Conservation (phyloP, 2,113 vertebrate species). For the Marcusenius ussheri region DNA sequence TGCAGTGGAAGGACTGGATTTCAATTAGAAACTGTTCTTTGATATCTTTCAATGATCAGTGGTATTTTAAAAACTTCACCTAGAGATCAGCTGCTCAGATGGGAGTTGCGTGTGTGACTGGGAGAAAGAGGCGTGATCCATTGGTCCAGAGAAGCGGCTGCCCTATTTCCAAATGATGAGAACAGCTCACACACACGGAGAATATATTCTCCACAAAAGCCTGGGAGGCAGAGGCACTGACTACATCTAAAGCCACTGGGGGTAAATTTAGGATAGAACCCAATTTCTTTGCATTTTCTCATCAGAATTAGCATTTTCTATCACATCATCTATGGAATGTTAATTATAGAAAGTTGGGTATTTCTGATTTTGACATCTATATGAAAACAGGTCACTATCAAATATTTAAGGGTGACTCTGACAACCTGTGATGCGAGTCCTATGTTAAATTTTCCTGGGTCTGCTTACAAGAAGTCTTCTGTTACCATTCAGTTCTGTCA, state of each 20-base stretch:
- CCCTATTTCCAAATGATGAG: not conserved
- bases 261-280: not conserved
- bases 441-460: not conserved
- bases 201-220: not conserved
- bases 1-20: not conserved
- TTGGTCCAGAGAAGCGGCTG: not conserved
- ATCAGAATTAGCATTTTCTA: not conserved
- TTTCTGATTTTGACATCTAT: not conserved
- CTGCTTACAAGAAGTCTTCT: not conserved
- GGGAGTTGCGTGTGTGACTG: not conserved
- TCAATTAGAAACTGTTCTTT: not conserved
- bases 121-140: not conserved
- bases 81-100: not conserved
- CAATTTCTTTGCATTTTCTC: not conserved
- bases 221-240: not conserved
- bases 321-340: not conserved
- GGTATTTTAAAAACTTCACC: not conserved
- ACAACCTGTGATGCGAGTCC: not conserved
- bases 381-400: not conserved
- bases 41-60: not conserved
- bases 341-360: not conserved
- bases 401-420: not conserved
- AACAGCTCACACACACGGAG: not conserved
- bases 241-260: not conserved
- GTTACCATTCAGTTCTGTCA: not conserved